Base-by-base conservation (phyloP, 2,888 invertebrate species). In the Celastrina argiolus region DNA sequence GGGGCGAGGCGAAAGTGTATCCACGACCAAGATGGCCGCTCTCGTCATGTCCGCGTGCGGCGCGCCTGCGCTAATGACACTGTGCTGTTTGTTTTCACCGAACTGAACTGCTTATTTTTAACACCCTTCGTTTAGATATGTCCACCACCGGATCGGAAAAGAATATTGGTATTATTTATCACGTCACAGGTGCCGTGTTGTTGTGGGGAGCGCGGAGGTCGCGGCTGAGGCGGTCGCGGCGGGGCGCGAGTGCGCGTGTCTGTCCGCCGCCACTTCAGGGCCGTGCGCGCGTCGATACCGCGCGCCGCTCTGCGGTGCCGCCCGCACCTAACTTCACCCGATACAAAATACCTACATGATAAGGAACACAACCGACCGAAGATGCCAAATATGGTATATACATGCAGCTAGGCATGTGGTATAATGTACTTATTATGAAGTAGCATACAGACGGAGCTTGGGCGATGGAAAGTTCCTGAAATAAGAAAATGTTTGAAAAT, bases 1-100 rank as follows among this genome's bases (percentile, higher is more conserved):
- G 80, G 88, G 90, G 90, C 89, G 90, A 89, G 89, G 88, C 87
- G 85, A 88, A 84, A 88, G 80, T 85, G 85, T 84, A 87, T 87
- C 85, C 81, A 86, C 88, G 75, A 77, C 83, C 88, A 90, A 90
- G 85, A 91, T 90, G 90, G 90, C 90, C 87, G 90, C 85, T 85
- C 76, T 87, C 86, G 82, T 87, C 87, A 85, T 88, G 84, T 83
- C 84, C 87, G 81, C 78, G 81, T 75, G 80, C 74, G 75, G 76
- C 83, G 89, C 90, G 90, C 89, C 83, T 90, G 90, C 90, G 90
- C 89, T 84, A 83, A 74, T 79, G 72, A 76, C 81, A 80, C 78
- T 81, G 80, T 79, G 81, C 81, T 88, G 88, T 90, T 90, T 90
- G 86, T 90, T 88, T 89, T 88, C 88, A 87, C 87, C 80, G 75